Conservation (phyloP, 2,113 vertebrate species). For the Semicossyphus pulcher region DNA sequence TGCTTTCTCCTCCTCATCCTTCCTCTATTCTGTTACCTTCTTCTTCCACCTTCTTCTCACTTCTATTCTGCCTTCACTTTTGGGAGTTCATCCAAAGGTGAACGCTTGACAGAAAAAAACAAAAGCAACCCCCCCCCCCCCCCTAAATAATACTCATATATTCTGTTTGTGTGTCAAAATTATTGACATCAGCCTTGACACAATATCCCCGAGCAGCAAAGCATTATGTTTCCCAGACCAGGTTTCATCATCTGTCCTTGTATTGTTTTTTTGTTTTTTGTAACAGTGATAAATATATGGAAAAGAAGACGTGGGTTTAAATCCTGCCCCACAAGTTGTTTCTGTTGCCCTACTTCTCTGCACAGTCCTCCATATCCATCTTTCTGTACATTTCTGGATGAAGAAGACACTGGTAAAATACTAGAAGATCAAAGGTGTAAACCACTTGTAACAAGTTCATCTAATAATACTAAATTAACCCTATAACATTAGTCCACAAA, state of each 20-base stretch:
- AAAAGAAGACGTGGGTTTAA: conserved; percentile 54
- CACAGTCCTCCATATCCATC: conserved; percentile 6
- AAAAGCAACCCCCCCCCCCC: neutral
- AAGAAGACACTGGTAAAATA: too few species aligned
- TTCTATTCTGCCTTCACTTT: conserved; percentile 59
- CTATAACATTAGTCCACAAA: too few species aligned
- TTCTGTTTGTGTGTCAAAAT: conserved; percentile 75
- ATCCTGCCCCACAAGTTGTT: conserved; percentile 38
- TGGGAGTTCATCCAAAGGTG: conserved; percentile 81
- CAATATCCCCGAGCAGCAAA: conserved; percentile 66
- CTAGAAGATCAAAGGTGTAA: neutral
- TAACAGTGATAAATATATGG: conserved; percentile 49
- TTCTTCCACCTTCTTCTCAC: conserved; percentile 42
- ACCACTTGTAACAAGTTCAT: neutral
- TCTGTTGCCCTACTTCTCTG: conserved; percentile 66
- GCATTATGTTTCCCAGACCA: conserved; percentile 55
- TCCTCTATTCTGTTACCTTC: conserved; percentile 55
- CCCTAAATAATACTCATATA: conserved; percentile 41
- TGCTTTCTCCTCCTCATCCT: conserved; percentile 52
- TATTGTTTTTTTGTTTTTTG: conserved; percentile 19
- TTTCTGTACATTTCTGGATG: conserved; percentile 7
- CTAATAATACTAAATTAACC: too few species aligned
- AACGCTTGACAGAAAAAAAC: conserved; percentile 50
- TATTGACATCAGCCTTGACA: conserved; percentile 69
- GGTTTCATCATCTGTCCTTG: conserved; percentile 72